Base-by-base conservation (phyloP, 2,113 vertebrate species). In the Antigone vipio region DNA sequence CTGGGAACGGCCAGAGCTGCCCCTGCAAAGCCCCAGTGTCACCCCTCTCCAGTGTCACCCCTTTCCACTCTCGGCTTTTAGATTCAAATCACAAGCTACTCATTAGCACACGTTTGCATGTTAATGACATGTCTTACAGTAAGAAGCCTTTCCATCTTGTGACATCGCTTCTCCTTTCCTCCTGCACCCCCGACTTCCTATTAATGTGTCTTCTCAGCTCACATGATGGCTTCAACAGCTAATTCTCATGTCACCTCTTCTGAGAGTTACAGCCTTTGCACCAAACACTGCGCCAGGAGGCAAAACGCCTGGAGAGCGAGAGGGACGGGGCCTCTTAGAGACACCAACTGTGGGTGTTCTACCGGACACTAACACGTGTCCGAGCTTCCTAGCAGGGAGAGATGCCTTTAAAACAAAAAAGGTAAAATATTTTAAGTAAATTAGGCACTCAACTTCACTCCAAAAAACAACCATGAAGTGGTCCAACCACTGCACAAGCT, bases 111-210 rank as follows among this genome's bases (percentile, higher is more conserved):
- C 23, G 71, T 69, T 78, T 52, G 93, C 93, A 82, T 74, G 86
- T 32, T 84, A 88, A 95, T 79, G 77, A 59, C 82, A 63, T 9
- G 23, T 44, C 87, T 79, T 44, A 9, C 87, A 90, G 71, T 6
- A 17, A 67, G 86, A 50, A 73, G 67, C 77, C n/a, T 86, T 64
- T 75, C 89, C 72, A 68, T 73, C 87, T 79, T 17, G 82, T 90
- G 91, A 93, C 86, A 73, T 8, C 4, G 47, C 72, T 90, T 83
- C 82, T 90, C 83, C 82, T 87, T 90, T 20, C 64, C 82, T 64
- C 83, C 82, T 3, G 64, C 93, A 53, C 93, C 76, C 90, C 71
- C 82, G 18, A 83, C 91, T 90, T 87, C 91, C 90, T 22, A 90
- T 64, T 90, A 81, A 92, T 12, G 72, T 38, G 62, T 87, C 77